These are phyloP conservation scores for Drosophila antonietae DNA, from an alignment of 2,888 invertebrate genomes.

Conservation along the genomic window DNA sequence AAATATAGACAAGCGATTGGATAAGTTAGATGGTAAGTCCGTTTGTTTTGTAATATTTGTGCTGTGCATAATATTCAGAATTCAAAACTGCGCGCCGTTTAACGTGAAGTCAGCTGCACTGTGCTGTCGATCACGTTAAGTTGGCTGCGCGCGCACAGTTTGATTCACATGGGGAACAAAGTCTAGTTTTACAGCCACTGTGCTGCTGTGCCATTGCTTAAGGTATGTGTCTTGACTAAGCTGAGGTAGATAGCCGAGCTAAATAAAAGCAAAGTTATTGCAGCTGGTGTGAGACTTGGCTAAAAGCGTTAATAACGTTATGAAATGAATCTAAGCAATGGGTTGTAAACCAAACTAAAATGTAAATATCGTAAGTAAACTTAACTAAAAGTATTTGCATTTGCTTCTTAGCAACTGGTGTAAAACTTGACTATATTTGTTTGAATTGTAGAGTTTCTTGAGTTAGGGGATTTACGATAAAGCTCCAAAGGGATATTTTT, in stretches of 20 bases:
- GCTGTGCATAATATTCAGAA: not conserved
- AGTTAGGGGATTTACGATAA: conserved; percentile 1
- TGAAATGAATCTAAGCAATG: not conserved
- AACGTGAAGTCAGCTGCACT: conserved; percentile 20
- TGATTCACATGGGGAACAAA: not conserved
- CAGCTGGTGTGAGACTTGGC: not conserved
- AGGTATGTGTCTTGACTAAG: conserved; percentile 31
- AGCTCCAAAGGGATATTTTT: not conserved
- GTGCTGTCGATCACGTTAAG: not conserved
- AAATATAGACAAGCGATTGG: conserved; percentile 68
- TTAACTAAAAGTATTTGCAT: not conserved
- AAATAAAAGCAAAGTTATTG: not conserved
- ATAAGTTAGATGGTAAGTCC: conserved; percentile 79
- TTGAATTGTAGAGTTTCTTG: not conserved
- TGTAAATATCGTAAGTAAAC: not conserved
- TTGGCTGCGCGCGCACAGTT: conserved; percentile 24
- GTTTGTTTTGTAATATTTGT: not conserved
- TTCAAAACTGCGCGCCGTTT: conserved; percentile 13
- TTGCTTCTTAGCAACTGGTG: not conserved
- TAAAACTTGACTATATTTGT: not conserved
- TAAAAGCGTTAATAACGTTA: conserved; percentile 1
- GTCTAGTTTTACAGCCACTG: conserved; percentile 20
- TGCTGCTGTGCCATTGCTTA: not conserved
- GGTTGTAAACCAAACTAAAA: not conserved
- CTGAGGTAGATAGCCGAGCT: conserved; percentile 1